Conservation (phyloP, 2,113 vertebrate species). For the Proteles cristata region DNA sequence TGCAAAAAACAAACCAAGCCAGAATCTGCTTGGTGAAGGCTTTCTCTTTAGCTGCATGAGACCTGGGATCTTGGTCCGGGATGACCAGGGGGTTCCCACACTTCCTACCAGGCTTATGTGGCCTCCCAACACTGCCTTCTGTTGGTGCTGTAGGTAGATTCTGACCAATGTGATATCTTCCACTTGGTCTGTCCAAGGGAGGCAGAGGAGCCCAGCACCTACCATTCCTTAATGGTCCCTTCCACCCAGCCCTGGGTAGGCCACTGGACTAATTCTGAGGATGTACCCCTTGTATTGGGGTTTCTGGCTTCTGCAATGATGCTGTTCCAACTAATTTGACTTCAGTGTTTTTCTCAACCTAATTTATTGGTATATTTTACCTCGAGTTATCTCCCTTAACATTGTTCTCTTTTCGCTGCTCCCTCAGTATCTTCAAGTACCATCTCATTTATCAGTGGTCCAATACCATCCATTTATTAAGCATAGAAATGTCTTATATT, state of each 20-base stretch:
- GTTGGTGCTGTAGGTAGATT: background rate
- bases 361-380: background rate
- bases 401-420: background rate
- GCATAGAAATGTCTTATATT: background rate
- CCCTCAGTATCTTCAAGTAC: background rate
- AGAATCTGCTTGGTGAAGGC: background rate
- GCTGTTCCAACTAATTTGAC: background rate
- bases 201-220: no score
- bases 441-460: background rate
- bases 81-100: background rate
- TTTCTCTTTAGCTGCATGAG: background rate
- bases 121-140: no score
- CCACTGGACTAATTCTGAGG: background rate
- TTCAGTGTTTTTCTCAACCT: background rate
- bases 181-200: background rate
- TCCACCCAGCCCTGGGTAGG: background rate
- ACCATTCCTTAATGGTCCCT: background rate
- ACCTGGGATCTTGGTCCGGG: background rate
- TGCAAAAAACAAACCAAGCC: background rate
- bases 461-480: background rate
- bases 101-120: accelerated
- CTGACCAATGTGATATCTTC: background rate
- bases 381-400: background rate
- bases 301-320: background rate
- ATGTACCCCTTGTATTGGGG: background rate